Percentiles rank a stretch among this genome's conserved stretches.
Evolutionary conservation across 2,113 vertebrate genomes (phyloP).

Genomic region (Caranx ignobilis): DNA sequence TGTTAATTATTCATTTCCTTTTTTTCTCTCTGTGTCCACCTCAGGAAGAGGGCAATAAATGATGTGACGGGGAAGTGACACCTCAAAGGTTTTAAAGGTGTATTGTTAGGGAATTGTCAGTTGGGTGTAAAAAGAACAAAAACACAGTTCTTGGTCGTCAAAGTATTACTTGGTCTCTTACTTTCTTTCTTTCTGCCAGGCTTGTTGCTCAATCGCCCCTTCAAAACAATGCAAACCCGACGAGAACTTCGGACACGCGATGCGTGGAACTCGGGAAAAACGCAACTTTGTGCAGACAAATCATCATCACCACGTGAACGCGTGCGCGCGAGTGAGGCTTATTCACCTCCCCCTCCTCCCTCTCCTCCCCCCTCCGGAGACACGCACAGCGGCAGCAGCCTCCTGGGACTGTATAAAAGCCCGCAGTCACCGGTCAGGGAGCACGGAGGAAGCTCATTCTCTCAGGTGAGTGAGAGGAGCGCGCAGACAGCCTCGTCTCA

Average conservation of each 20-base stretch:
- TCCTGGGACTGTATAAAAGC: slow-evolving; percentile 77
- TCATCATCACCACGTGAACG: slow-evolving; percentile 52
- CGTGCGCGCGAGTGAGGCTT: background rate
- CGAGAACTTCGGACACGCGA: slow-evolving; percentile 65
- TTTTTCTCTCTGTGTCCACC: no score
- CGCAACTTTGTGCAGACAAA: slow-evolving; percentile 46
- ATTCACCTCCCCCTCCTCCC: background rate
- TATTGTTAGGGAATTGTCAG: no score
- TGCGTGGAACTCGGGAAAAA: slow-evolving; percentile 53
- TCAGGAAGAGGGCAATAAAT: no score
- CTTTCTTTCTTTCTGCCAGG: background rate
- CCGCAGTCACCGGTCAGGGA: background rate
- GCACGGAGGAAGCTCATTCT: slow-evolving; percentile 67
- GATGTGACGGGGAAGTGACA: background rate
- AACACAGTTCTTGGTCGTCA: background rate
- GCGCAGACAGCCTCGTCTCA: background rate
- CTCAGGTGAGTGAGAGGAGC: slow-evolving; percentile 74
- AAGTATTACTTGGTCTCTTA: slow-evolving; percentile 6
- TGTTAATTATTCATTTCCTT: no score
- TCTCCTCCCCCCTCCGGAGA: no score
- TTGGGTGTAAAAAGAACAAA: no score
- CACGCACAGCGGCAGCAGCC: slow-evolving; percentile 23
- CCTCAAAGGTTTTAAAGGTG: background rate
- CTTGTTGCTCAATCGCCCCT: slow-evolving; percentile 30
- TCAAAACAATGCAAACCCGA: background rate